A percentile compares a stretch with the other conserved stretches of the same genome.
Evolutionary conservation across 1,140 invertebrate genomes (phyloP).

Genomic region (Drosophila yakuba): DNA sequence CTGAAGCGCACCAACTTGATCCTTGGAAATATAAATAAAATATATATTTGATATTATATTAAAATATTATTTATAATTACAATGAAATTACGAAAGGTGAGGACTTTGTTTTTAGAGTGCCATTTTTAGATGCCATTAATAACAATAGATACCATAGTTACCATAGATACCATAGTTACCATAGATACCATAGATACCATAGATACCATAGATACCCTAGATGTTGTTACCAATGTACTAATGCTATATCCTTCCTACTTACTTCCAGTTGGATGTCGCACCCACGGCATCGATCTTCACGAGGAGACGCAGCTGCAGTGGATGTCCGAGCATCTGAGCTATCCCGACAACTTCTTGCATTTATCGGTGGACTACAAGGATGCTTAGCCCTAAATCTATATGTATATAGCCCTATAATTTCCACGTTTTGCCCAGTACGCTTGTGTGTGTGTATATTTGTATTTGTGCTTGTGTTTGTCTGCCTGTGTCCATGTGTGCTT

Average conservation of each 20-base stretch:
- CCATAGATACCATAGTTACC: too few species aligned
- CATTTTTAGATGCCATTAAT: not conserved
- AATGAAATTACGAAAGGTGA: not conserved
- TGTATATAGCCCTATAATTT: constrained; percentile 5
- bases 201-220: too few species aligned
- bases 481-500: constrained; percentile 5
- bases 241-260: constrained; percentile 77
- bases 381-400: constrained; percentile 24
- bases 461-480: not conserved
- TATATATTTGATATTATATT: not conserved
- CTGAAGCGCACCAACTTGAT: not conserved
- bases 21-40: not conserved
- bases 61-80: too few species aligned
- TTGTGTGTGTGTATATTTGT: constrained; percentile 5
- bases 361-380: constrained; percentile 86
- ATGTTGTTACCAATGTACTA: not conserved
- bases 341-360: constrained; percentile 99
- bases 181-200: too few species aligned
- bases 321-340: constrained; percentile 98
- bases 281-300: constrained; percentile 95
- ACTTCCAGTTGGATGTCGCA: constrained; percentile 91
- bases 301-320: constrained; percentile 97
- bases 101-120: not conserved
- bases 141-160: not conserved
- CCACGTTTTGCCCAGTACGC: constrained; percentile 11